A percentile compares a stretch with the other conserved stretches of the same genome.
These are phyloP conservation scores for Carabus problematicus DNA, from an alignment of 2,888 invertebrate species.

Conservation along the genomic window DNA sequence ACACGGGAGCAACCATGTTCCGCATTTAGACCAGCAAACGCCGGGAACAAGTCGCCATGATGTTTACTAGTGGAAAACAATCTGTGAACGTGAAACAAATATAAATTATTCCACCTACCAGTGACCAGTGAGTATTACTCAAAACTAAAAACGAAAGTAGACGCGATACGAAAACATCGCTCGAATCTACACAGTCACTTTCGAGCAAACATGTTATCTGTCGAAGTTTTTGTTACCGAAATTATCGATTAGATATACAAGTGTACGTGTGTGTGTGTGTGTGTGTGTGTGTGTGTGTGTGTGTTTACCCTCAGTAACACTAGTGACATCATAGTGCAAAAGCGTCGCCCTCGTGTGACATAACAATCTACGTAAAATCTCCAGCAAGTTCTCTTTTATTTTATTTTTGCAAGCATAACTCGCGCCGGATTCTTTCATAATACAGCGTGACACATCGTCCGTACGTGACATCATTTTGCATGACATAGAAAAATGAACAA, in stretches of 20 bases:
- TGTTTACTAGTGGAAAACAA: conserved; percentile 19
- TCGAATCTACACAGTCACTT: conserved; percentile 20
- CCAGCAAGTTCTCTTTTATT: conserved; percentile 51
- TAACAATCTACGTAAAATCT: conserved; percentile 52
- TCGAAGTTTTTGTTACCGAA: conserved; percentile 20
- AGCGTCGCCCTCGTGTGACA: conserved; percentile 47
- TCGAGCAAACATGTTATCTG: conserved; percentile 32
- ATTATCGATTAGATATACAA: no score
- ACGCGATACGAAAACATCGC: conserved; percentile 16
- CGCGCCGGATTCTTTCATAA: conserved; percentile 42
- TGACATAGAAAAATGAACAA: conserved; percentile 41
- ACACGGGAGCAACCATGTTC: conserved; percentile 18
- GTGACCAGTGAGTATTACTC: conserved; percentile 18
- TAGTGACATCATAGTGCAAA: background rate
- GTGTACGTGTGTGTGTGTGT: background rate
- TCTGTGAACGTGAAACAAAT: conserved; percentile 35
- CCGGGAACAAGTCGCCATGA: conserved; percentile 6
- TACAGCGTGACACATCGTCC: conserved; percentile 37
- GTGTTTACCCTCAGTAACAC: background rate
- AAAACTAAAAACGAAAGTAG: conserved; percentile 25
- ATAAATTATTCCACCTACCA: conserved; percentile 32
- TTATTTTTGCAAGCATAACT: conserved; percentile 50
- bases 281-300: background rate
- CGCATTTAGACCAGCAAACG: conserved; percentile 18
- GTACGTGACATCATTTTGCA: conserved; percentile 41